Conservation (phyloP, 2,113 vertebrate species). For the Atractosteus spatula region DNA sequence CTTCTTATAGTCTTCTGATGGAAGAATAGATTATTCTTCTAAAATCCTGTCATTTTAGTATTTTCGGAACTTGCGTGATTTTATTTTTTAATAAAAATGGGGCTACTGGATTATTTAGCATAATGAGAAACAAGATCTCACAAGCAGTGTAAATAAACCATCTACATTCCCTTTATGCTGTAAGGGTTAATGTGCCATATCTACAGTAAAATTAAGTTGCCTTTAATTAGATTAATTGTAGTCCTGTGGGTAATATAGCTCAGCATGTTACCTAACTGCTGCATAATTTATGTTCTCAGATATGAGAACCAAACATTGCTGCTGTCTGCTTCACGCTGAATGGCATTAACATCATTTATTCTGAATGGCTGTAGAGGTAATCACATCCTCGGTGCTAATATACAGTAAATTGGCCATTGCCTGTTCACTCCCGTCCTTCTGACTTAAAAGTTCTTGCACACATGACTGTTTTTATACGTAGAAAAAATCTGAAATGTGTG, state of each 20-base stretch:
- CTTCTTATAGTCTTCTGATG: no score
- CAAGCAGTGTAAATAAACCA: no score
- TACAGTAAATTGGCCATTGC: not conserved
- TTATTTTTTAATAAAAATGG: no score
- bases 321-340: conserved; percentile 5
- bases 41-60: no score
- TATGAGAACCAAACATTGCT: not conserved
- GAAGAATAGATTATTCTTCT: no score
- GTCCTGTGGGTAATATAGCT: not conserved
- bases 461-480: no score
- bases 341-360: not conserved
- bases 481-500: no score
- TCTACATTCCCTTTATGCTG: not conserved
- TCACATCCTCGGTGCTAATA: not conserved
- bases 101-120: no score
- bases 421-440: not conserved
- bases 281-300: conserved; percentile 9
- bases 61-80: no score
- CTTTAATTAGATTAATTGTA: conserved; percentile 9
- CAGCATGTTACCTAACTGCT: conserved; percentile 9
- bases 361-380: not conserved
- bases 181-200: not conserved
- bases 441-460: not conserved
- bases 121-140: no score
- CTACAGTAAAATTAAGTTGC: conserved; percentile 9